Evolutionary conservation across 2,797 vertebrate species (phyloP).

Genomic region (Orientallactaga sibirica): DNA sequence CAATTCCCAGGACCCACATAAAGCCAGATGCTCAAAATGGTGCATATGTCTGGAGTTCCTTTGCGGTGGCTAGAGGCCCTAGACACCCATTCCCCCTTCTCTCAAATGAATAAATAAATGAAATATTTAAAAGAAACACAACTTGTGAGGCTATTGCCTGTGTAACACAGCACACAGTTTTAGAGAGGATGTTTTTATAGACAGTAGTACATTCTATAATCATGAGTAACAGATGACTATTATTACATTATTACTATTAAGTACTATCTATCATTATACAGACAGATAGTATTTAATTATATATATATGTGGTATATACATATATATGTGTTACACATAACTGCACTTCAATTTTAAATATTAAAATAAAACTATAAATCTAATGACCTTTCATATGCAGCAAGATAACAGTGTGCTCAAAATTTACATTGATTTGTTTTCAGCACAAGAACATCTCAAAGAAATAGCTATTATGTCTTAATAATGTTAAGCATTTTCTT

Average conservation of each 20-base stretch:
- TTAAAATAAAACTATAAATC: constrained; percentile 36
- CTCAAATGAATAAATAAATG: too few relatives aligned
- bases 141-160: not conserved
- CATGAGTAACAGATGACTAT: not conserved
- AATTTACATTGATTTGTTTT: not conserved
- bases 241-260: too few relatives aligned
- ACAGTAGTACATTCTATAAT: not conserved
- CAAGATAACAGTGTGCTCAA: constrained; percentile 4
- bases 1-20: too few relatives aligned
- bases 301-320: too few relatives aligned
- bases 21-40: too few relatives aligned
- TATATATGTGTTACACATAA: not conserved
- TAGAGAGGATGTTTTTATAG: not conserved
- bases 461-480: constrained; percentile 6
- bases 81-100: too few relatives aligned
- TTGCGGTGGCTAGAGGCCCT: too few relatives aligned
- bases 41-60: too few relatives aligned
- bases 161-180: not conserved
- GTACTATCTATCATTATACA: too few relatives aligned
- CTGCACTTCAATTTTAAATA: not conserved
- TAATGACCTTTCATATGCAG: not conserved
- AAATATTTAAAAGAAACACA: too few relatives aligned
- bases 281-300: too few relatives aligned
- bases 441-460: not conserved
- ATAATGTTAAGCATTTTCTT: not conserved